These are phyloP conservation scores for Oscheius myriophilus DNA, from an alignment of 2,888 invertebrate species.

Conservation along the genomic window DNA sequence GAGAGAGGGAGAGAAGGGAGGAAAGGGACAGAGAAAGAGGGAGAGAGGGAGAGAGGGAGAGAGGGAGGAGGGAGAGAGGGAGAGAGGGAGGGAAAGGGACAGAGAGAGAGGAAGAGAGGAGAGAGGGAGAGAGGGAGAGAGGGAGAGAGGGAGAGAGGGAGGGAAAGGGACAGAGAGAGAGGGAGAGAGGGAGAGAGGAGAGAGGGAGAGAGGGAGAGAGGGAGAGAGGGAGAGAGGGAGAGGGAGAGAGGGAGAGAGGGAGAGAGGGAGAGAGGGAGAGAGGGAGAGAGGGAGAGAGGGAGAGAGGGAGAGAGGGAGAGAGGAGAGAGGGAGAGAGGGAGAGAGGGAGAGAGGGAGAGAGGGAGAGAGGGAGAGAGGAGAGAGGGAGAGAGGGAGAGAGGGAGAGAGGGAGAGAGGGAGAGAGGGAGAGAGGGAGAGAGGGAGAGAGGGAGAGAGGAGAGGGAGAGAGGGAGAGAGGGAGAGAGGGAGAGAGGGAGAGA, in stretches of 20 bases:
- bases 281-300: slow-evolving; percentile 8
- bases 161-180: slow-evolving; percentile 4
- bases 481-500: background rate
- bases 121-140: slow-evolving; percentile 1
- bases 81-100: too few relatives aligned
- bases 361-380: background rate
- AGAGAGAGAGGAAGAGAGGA: background rate
- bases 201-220: slow-evolving; percentile 8
- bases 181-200: slow-evolving; percentile 14
- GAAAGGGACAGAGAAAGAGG: too few relatives aligned
- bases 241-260: slow-evolving; percentile 10
- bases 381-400: background rate
- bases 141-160: background rate
- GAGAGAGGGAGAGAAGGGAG: too few relatives aligned
- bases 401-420: slow-evolving; percentile 12
- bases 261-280: slow-evolving; percentile 29
- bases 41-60: too few relatives aligned
- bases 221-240: slow-evolving; percentile 2
- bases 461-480: background rate
- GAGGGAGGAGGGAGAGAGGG: too few relatives aligned
- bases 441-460: slow-evolving; percentile 1
- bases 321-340: slow-evolving; percentile 13
- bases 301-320: slow-evolving; percentile 17
- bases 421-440: slow-evolving; percentile 21
- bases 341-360: background rate